phyloP scores from a whole-genome alignment of 2,888 invertebrate genomes.

The Ctenicera cuprea region DNA sequence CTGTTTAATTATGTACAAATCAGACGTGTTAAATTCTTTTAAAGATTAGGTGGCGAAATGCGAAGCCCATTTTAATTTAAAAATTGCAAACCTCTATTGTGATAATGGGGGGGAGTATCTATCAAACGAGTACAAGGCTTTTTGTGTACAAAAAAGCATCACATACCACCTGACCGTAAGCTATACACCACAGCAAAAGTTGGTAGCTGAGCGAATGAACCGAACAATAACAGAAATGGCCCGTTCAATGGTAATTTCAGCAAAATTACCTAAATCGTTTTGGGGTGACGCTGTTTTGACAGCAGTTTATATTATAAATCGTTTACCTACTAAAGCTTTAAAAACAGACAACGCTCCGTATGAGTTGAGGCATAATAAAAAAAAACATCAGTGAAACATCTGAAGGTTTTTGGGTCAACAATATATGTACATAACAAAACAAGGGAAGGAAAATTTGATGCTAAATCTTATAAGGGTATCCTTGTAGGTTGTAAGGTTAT shows the following conservation, averaged over 20 bases:
- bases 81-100: conserved; percentile 40
- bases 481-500: conserved; percentile 60
- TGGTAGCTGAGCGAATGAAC: conserved; percentile 45
- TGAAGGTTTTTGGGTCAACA: conserved; percentile 65
- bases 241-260: conserved; percentile 42
- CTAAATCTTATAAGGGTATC: not conserved
- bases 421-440: conserved; percentile 28
- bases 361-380: conserved; percentile 65
- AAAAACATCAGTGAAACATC: conserved; percentile 62
- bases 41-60: conserved; percentile 37
- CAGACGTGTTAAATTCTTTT: conserved; percentile 46
- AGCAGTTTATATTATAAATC: conserved; percentile 60
- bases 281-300: conserved; percentile 45
- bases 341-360: conserved; percentile 62
- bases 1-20: conserved; percentile 39
- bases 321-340: conserved; percentile 47
- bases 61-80: conserved; percentile 35
- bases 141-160: conserved; percentile 50
- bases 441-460: not conserved
- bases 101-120: conserved; percentile 49
- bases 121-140: conserved; percentile 39
- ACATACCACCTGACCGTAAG: conserved; percentile 48
- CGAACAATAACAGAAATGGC: conserved; percentile 41
- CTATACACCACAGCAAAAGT: conserved; percentile 45
- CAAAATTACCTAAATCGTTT: conserved; percentile 58